Evolutionary conservation across 1,140 invertebrate species (phyloP), one percentile per base, ranked within the genome.

Genomic region (Whitmania pigra): DNA sequence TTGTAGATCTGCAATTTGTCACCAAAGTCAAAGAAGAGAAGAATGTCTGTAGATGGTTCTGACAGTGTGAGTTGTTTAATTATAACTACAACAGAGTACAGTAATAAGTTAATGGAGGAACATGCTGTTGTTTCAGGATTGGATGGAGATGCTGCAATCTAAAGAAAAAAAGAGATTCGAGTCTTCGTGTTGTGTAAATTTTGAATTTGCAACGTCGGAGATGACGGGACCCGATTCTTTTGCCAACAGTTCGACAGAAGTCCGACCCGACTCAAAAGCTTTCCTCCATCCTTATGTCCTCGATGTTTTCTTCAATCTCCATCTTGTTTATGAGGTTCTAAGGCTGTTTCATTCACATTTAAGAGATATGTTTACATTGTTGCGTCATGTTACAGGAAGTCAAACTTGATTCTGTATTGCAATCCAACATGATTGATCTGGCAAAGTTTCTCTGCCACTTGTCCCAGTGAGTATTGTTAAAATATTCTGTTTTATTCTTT

Each of bases 301-400:
- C 20, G 81, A 88, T 40, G 85, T 94, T 36, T 84, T 93, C 57
- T 92, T 88, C 80, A 86, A 89, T 0, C 83, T 96, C 53, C 93
- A 96, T 83, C 82, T 95, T 17, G 82, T 93, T 0, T 95, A 94
- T 80, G 93, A 95, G 85, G 85, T 73, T 72, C 31, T 72, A 7
- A 20, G 13, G 36, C 11, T 36, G 15, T 9, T 3, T 27, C n/a
- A 53, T 71, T 20, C 25, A 17, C 55, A 55, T 25, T 54, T 31
- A 31, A 27, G 53, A 20, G 20, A 31, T 60, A 6, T 36, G 13
- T 43, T 74, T 73, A 67, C 69, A 63, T 49, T 49, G 43, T 49
- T 49, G 43, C 6, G 6, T 49, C 43, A 49, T 49, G 43, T n/a
- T 78, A 11, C 75, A 86, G 83, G 92, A 95, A 78, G 84, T 93